Evolutionary conservation across 2,888 invertebrate genomes (phyloP).

Genomic region (Blera fallax): DNA sequence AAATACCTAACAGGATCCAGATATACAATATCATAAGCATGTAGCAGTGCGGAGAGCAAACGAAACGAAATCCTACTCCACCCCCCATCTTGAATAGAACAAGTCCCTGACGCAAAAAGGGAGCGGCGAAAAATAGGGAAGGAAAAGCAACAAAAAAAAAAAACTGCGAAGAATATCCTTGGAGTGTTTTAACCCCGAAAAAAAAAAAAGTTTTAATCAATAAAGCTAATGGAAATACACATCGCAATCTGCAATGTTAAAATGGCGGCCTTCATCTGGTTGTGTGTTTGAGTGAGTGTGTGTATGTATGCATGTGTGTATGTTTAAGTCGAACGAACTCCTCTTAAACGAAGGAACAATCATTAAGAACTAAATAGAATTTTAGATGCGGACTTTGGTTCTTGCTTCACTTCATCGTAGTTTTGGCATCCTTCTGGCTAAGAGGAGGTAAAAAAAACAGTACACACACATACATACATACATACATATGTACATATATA

Average conservation of each 20-base stretch:
- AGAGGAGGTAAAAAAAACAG: not conserved
- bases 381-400: conserved; percentile 66
- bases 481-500: not conserved
- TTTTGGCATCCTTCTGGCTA: conserved; percentile 47
- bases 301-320: not conserved
- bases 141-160: conserved; percentile 5
- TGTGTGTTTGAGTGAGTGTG: not conserved
- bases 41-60: conserved; percentile 37
- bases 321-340: conserved; percentile 17
- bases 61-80: conserved; percentile 31
- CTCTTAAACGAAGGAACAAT: conserved; percentile 53
- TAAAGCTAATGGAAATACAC: conserved; percentile 72
- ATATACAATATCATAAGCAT: conserved; percentile 58
- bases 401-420: conserved; percentile 48
- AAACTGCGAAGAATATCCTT: conserved; percentile 35
- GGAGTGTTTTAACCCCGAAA: conserved; percentile 64
- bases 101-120: conserved; percentile 29
- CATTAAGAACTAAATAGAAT: conserved; percentile 71
- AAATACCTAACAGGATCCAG: conserved; percentile 31
- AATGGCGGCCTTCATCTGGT: conserved; percentile 61
- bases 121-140: conserved; percentile 40
- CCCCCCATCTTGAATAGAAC: conserved; percentile 17
- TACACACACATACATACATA: not conserved
- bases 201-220: conserved; percentile 64
- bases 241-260: conserved; percentile 69